A percentile compares a stretch with the other conserved stretches of the same genome.
phyloP scores from a whole-genome alignment of 2,113 vertebrate species.

The Cathartes aura region DNA sequence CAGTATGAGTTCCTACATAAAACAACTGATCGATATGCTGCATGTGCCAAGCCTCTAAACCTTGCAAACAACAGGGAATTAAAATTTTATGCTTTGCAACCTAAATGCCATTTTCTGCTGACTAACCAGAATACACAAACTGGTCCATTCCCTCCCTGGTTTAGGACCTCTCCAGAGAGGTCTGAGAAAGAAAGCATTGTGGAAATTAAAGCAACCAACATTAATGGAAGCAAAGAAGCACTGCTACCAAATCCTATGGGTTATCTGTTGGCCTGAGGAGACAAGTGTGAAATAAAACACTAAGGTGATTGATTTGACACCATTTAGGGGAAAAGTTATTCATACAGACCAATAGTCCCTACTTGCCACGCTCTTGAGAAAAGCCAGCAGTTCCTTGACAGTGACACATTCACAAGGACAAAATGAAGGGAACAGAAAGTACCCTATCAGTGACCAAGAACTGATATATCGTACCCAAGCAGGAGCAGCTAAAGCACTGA shows the following conservation, averaged over 20 bases:
- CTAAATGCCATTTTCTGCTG: neutral
- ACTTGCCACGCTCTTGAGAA: neutral
- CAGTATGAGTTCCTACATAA: neutral
- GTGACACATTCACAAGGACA: neutral
- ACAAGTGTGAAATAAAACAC: neutral
- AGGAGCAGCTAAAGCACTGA: neutral
- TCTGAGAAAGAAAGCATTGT: neutral
- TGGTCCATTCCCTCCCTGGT: neutral
- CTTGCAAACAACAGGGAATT: slow-evolving; percentile 26
- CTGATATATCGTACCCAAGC: accelerated
- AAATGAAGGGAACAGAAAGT: neutral
- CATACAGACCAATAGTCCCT: neutral
- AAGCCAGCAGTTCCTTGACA: neutral
- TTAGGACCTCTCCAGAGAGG: neutral
- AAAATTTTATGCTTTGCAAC: neutral
- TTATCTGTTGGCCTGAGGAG: neutral
- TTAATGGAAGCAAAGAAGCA: neutral
- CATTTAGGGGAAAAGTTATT: neutral
- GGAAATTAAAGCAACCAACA: neutral
- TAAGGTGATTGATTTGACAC: neutral
- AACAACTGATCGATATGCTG: neutral
- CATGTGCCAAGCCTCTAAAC: neutral
- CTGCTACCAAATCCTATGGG: neutral
- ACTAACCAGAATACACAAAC: neutral
- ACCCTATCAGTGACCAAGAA: neutral